Conservation (phyloP, 1,140 invertebrate genomes). For the Ruditapes philippinarum region DNA sequence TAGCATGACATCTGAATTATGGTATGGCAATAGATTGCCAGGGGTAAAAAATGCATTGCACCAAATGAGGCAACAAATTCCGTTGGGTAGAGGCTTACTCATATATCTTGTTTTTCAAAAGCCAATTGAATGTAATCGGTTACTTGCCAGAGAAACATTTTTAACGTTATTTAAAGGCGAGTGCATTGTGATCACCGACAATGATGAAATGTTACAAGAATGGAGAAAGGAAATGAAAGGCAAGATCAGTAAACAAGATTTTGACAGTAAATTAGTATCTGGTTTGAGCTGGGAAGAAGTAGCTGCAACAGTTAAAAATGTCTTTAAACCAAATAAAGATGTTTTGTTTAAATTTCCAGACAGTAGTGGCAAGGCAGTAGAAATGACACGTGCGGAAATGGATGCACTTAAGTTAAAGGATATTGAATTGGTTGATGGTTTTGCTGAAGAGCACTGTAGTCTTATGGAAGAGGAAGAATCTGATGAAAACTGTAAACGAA, state of each 20-base stretch:
- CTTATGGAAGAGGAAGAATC: background rate
- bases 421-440: slow-evolving; percentile 15
- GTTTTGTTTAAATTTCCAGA: background rate
- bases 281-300: background rate
- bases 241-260: background rate
- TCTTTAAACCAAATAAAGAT: background rate
- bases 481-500: background rate
- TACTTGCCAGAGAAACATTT: background rate
- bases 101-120: slow-evolving; percentile 6
- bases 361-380: background rate
- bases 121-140: background rate
- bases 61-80: background rate
- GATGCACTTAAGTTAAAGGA: background rate
- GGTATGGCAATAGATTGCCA: background rate
- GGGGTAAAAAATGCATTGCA: background rate
- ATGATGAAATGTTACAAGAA: background rate
- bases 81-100: background rate
- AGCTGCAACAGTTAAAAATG: background rate
- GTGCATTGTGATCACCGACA: slow-evolving; percentile 4
- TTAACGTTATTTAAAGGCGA: background rate
- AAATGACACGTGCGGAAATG: background rate
- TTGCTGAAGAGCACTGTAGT: background rate
- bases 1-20: background rate
- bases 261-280: background rate
- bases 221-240: background rate